Conservation (phyloP, 2,113 vertebrate genomes). For the Malurus alboscapulatus region DNA sequence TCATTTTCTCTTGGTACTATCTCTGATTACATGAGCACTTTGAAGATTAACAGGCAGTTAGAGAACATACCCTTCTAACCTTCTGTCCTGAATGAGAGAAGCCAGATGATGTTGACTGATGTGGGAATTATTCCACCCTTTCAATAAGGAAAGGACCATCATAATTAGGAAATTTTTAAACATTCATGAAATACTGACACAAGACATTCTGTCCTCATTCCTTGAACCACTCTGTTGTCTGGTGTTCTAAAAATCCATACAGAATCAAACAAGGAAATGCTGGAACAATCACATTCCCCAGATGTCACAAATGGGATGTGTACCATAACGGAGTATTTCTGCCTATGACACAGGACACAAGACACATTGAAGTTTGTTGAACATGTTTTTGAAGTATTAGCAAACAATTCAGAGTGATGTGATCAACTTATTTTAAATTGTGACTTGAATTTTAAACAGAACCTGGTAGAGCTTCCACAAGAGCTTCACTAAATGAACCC, state of each 20-base stretch:
- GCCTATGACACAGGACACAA: constrained; percentile 1
- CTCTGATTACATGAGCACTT: not conserved
- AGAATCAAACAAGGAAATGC: not conserved
- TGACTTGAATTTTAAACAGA: constrained; percentile 18
- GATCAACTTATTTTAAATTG: not conserved
- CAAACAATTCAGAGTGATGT: not conserved
- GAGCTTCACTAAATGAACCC: not conserved
- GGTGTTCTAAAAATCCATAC: not conserved
- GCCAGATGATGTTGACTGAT: not conserved
- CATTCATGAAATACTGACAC: not conserved
- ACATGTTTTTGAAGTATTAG: constrained; percentile 24
- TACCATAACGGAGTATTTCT: constrained; percentile 4
- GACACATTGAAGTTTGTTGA: constrained; percentile 9
- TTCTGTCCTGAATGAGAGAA: constrained; percentile 30
- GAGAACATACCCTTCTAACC: not conserved
- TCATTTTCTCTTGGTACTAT: not conserved
- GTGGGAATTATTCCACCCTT: constrained; percentile 34
- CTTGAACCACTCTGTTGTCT: not conserved
- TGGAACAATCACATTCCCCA: constrained; percentile 1
- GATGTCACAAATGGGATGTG: not conserved
- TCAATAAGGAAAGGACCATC: constrained; percentile 20
- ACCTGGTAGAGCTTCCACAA: constrained; percentile 1
- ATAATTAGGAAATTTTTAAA: constrained; percentile 10
- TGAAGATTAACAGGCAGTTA: not conserved
- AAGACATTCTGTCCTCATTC: constrained; percentile 28